Percentiles rank a stretch among this genome's conserved stretches.
These are phyloP conservation scores for Drosophila kambysellisi DNA, from an alignment of 2,888 invertebrate genomes.

Conservation along the genomic window DNA sequence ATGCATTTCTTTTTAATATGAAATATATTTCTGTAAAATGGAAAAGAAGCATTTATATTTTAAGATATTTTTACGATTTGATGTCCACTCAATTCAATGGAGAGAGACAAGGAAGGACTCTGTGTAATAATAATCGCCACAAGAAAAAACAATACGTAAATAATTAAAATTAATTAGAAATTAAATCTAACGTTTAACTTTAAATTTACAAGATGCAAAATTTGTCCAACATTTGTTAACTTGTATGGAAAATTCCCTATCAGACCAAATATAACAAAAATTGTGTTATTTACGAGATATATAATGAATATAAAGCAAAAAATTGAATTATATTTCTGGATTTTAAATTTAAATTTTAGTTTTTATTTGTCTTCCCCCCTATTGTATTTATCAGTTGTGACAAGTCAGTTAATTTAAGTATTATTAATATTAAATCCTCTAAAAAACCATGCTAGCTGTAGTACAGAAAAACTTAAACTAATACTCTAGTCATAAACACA, in stretches of 20 bases:
- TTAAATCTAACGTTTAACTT: neutral
- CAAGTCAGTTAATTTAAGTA: too few relatives aligned
- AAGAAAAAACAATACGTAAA: neutral
- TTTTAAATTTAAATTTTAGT: neutral
- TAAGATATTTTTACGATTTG: too few relatives aligned
- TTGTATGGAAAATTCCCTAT: neutral
- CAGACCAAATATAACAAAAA: neutral
- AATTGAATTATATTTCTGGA: neutral
- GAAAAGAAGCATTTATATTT: too few relatives aligned
- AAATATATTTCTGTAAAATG: too few relatives aligned
- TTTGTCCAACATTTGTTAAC: neutral
- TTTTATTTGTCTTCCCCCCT: too few relatives aligned
- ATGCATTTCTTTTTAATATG: too few relatives aligned
- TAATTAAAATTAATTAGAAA: neutral
- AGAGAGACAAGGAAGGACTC: too few relatives aligned
- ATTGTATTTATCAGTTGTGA: too few relatives aligned
- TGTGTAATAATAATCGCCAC: neutral
- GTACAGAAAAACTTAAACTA: neutral
- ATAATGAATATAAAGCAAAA: neutral
- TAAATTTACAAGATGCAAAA: neutral
- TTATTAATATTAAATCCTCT: neutral
- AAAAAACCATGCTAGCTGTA: neutral
- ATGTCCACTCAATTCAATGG: too few relatives aligned
- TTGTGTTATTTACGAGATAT: neutral
- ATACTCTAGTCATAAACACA: conserved; percentile 14